Conservation (phyloP, 2,797 vertebrate species). For the Anabacerthia variegaticeps region DNA sequence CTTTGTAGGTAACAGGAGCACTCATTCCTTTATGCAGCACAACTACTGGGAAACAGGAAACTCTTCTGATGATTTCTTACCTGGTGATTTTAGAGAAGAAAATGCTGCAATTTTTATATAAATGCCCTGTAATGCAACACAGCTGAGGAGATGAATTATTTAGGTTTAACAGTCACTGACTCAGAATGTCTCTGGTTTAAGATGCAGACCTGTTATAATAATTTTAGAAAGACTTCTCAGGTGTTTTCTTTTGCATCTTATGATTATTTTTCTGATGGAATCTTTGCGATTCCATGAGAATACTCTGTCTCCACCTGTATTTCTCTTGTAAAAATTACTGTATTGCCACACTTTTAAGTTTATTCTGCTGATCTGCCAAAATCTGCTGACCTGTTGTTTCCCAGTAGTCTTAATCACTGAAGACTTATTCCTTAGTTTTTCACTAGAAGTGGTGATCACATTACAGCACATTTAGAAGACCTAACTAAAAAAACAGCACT, state of each 20-base stretch:
- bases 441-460: not conserved
- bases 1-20: conserved; percentile 74
- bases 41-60: conserved; percentile 80
- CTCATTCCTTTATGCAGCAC: conserved; percentile 82
- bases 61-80: conserved; percentile 83
- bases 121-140: conserved; percentile 56
- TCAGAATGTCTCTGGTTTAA: not conserved
- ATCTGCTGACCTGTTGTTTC: not conserved
- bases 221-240: not conserved
- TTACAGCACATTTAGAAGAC: not conserved
- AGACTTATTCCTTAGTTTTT: not conserved
- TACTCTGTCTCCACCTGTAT: not conserved
- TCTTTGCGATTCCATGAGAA: not conserved
- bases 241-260: not conserved
- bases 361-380: not conserved
- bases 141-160: not conserved
- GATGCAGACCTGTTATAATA: not conserved
- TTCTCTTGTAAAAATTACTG: not conserved
- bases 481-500: not conserved
- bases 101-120: conserved; percentile 81
- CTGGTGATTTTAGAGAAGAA: conserved; percentile 82
- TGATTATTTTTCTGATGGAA: not conserved
- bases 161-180: not conserved
- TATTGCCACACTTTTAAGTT: not conserved
- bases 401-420: not conserved